Evolutionary conservation across 2,113 vertebrate species (phyloP), one percentile per base, ranked within the genome.

Genomic region (Urocynchramus pylzowi): DNA sequence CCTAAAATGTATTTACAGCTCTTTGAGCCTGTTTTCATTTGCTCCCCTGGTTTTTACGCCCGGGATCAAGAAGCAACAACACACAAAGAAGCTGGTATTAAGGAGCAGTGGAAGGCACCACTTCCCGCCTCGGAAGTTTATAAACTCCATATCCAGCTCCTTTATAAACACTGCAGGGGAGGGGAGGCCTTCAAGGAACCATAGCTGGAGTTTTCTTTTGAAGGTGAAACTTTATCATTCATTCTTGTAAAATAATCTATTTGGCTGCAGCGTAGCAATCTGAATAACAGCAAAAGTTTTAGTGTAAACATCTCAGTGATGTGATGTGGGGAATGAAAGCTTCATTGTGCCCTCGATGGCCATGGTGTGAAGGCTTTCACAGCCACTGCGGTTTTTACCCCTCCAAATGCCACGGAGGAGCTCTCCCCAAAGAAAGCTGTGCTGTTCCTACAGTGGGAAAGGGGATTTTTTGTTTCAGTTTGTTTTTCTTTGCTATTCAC

Each of bases 151-250:
- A 63, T 54, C 71, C 86, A 86, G 73, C 28, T 61, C 73, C 81
- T 91, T 70, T 84, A 65, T 93, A 67, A 91, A 81, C 87, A 71
- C 17, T 11, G 60, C 56, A 35, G 4, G 24, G 79, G 31, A 88
- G 75, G 53, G 47, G 35, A 63, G 16, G 33, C 39, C 64, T 67
- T 74, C 69, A 83, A 56, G 85, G 53, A 84, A 56, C 3, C 1
- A 31, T 2, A 53, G 67, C 59, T 78, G 42, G 21, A 28, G 20
- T 44, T 61, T 47, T 31, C 52, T 60, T 71, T 47, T 44, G 69
- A 91, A 96, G 84, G 69, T 78, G 84, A 79, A 91, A n/a, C 30
- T 68, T 73, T 44, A 41, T 41, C n/a, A 3, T 78, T 83, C 53
- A 28, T 52, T 60, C 52, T 70, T 64, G 31, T 56, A 68, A 78